These are phyloP conservation scores for Megastigmus dorsalis DNA, from an alignment of 2,888 invertebrate species.

Conservation along the genomic window DNA sequence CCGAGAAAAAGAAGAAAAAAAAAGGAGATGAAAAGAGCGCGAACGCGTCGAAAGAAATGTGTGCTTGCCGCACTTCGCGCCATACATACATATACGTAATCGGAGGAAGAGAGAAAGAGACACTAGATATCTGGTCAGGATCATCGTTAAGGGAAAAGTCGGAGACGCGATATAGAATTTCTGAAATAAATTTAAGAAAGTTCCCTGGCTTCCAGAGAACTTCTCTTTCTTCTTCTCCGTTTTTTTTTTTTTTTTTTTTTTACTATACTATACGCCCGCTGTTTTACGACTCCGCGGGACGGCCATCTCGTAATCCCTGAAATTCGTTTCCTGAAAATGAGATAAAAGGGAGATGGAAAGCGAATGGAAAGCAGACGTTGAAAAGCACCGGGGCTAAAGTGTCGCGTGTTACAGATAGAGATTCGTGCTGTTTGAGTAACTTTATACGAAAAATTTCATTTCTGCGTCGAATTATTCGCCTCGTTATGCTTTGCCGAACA, in stretches of 20 bases:
- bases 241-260: too few relatives aligned
- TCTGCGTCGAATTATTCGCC: too few relatives aligned
- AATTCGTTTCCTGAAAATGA: slow-evolving; percentile 43
- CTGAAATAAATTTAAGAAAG: slow-evolving; percentile 32
- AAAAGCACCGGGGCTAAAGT: background rate
- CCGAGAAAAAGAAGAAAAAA: background rate
- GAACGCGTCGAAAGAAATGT: background rate
- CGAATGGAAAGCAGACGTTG: slow-evolving; percentile 26
- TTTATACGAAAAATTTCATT: background rate
- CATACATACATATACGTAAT: too few relatives aligned
- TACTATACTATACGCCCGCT: too few relatives aligned
- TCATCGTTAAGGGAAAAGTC: slow-evolving; percentile 34
- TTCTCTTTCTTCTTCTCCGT: background rate
- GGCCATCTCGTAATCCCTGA: slow-evolving; percentile 14
- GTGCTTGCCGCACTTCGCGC: too few relatives aligned
- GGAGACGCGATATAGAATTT: slow-evolving; percentile 1
- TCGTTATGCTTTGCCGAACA: too few relatives aligned
- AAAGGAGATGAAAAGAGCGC: background rate
- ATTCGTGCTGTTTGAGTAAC: background rate
- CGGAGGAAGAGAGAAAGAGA: background rate
- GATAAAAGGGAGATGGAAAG: slow-evolving; percentile 23
- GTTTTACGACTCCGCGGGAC: slow-evolving; percentile 25
- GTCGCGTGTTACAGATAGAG: slow-evolving; percentile 1
- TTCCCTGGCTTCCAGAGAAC: background rate
- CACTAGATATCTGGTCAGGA: slow-evolving; percentile 42